Conservation (phyloP, 2,113 vertebrate genomes). For the Pelvicachromis taeniatus region DNA sequence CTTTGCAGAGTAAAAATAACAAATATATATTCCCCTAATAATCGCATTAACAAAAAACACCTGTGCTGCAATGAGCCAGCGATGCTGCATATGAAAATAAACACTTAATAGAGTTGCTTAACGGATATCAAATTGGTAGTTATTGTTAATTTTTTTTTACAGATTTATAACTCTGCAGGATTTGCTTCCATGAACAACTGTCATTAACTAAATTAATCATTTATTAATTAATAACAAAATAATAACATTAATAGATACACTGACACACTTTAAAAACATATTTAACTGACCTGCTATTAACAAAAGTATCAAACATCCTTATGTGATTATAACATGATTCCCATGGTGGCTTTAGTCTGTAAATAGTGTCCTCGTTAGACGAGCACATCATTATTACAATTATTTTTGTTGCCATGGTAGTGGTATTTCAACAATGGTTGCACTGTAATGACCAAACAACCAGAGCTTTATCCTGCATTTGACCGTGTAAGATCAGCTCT, state of each 20-base stretch:
- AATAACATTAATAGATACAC: neutral
- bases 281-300: neutral
- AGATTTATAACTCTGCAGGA: neutral
- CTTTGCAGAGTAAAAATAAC: neutral
- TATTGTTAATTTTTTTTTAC: neutral
- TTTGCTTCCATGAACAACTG: neutral
- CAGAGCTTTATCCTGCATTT: constrained; percentile 10
- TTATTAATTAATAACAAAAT: neutral
- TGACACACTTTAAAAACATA: neutral
- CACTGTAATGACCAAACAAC: constrained; percentile 26
- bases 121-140: neutral
- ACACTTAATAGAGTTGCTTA: neutral
- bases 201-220: neutral
- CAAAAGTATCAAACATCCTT: neutral
- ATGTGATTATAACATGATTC: neutral
- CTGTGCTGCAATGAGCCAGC: neutral
- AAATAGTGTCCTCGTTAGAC: neutral
- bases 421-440: constrained; percentile 9
- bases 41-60: neutral
- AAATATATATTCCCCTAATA: neutral
- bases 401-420: constrained; percentile 14
- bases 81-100: neutral
- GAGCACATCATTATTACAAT: neutral
- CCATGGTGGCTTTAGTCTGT: neutral
- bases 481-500: neutral